Base-by-base conservation (phyloP, 1,140 invertebrate genomes). In the Teleopsis dalmanni region DNA sequence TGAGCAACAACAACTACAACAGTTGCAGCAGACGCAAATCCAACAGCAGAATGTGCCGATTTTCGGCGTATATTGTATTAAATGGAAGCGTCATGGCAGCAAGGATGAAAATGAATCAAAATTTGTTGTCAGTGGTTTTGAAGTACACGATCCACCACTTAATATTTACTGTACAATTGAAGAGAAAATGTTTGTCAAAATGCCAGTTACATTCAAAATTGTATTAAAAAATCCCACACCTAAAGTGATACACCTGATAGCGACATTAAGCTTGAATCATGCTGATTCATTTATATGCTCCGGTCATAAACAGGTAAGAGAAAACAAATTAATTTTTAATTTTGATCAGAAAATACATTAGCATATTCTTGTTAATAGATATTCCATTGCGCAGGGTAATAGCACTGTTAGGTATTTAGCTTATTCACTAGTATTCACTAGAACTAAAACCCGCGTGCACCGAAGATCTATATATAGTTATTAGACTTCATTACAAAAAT, bases 151-250 rank as follows among this genome's bases (percentile, higher is more conserved):
- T 38, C 65, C 68, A 18, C 63, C 65, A 7, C 40, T 71, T 8
- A 71, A 71, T 47, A 67, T 71, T 38, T 65, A 71, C 45, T 71
- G 68, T 53, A 59, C 62, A 34, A 65, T 69, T n/a, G 67, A 70
- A 45, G 67, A 71, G 52, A 69, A 65, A 55, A 63, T 71, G 61
- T 71, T 67, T 38, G 68, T 71, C 0, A 70, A 70, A 52, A 67
- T 70, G 60, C 65, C 68, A 29, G 65, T 71, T 56, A 59, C 62
- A 0, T 60, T 69, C 11, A 67, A 67, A 38, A 60, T 71, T 46
- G 57, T 70, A 1, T 52, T 71, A 0, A 66, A 62, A 31, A 71
- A 71, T 54, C 67, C 68, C 19, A 63, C 63, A 4, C 45, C 51
- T 18, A 58, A 61, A 50, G 59, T 69, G 3, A 41, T 71, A 0